These are phyloP conservation scores for Mustelus asterias DNA, from an alignment of 2,113 vertebrate genomes.

Conservation along the genomic window DNA sequence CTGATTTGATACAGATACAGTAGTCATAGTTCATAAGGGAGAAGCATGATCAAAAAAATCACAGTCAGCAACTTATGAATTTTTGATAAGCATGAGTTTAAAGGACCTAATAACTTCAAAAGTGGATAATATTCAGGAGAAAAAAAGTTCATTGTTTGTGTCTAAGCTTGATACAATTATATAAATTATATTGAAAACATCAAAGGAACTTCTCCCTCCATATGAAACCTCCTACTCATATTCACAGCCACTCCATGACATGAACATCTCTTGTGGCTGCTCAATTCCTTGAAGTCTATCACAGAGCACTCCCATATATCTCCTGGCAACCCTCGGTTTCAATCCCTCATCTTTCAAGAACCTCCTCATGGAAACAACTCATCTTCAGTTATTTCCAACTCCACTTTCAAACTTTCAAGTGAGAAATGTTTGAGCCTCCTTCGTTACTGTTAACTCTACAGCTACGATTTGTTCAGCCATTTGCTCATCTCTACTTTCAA, in stretches of 20 bases:
- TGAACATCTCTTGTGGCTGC: neutral
- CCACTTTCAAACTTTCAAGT: neutral
- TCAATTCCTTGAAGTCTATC: neutral
- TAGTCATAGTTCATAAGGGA: neutral
- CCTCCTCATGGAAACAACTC: neutral
- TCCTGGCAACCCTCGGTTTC: neutral
- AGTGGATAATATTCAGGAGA: neutral
- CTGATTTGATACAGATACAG: neutral
- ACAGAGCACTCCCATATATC: neutral
- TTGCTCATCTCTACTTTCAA: neutral
- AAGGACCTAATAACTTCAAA: neutral
- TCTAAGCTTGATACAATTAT: neutral
- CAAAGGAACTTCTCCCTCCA: neutral
- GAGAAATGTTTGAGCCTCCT: neutral
- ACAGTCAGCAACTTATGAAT: neutral
- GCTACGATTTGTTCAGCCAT: neutral
- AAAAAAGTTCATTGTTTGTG: neutral
- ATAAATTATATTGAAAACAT: neutral
- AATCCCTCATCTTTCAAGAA: neutral
- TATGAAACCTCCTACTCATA: neutral
- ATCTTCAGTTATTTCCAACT: neutral
- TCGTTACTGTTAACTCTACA: neutral
- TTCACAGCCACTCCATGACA: no score
- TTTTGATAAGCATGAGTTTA: conserved; percentile 1
- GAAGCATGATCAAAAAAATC: neutral